Evolutionary conservation across 1,140 invertebrate species (phyloP).

Genomic region (Drosophila bocki): DNA sequence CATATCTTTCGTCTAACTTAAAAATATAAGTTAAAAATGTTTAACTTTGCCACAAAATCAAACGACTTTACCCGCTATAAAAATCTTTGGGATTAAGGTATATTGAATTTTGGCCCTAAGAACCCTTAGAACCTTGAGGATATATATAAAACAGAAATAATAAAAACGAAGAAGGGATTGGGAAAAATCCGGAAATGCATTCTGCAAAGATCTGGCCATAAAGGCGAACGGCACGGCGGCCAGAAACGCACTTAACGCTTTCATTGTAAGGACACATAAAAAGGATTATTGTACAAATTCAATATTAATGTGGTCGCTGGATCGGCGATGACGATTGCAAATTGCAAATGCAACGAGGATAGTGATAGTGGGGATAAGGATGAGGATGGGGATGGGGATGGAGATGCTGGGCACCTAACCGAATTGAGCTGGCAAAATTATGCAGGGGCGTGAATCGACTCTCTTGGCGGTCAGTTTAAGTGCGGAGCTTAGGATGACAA

Average conservation of each 20-base stretch:
- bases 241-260: slow-evolving; percentile 63
- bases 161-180: background rate
- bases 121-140: background rate
- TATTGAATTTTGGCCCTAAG: background rate
- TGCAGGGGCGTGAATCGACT: slow-evolving; percentile 77
- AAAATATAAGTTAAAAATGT: background rate
- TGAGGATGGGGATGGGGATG: slow-evolving; percentile 1
- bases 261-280: slow-evolving; percentile 78
- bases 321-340: slow-evolving; percentile 3
- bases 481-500: slow-evolving; percentile 65
- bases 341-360: slow-evolving; percentile 7
- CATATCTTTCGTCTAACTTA: too few relatives aligned
- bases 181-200: slow-evolving; percentile 20
- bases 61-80: background rate
- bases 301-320: slow-evolving; percentile 70
- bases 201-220: slow-evolving; percentile 57
- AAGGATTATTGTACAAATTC: slow-evolving; percentile 82
- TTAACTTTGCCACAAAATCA: background rate
- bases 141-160: background rate
- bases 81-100: slow-evolving; percentile 2
- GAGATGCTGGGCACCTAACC: slow-evolving; percentile 11
- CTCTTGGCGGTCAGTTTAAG: slow-evolving; percentile 67
- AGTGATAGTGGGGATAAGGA: background rate
- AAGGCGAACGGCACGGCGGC: slow-evolving; percentile 54
- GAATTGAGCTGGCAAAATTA: slow-evolving; percentile 74